Percentiles rank a stretch among this genome's conserved stretches.
Evolutionary conservation across 2,888 invertebrate genomes (phyloP).

Genomic region (Cancer borealis): DNA sequence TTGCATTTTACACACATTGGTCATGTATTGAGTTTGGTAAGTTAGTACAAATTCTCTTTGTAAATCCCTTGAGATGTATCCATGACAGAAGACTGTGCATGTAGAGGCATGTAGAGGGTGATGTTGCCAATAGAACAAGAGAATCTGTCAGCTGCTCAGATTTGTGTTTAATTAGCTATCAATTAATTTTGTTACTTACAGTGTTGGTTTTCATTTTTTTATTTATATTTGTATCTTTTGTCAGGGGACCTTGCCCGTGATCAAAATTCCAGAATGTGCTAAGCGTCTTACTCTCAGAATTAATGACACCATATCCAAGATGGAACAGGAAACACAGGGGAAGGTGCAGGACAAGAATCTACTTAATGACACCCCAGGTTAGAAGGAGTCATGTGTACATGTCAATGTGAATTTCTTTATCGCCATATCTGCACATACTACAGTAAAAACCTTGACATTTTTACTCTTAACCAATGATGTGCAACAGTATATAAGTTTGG

Average conservation of each 20-base stretch:
- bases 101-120: background rate
- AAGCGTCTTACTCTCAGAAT: background rate
- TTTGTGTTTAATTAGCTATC: background rate
- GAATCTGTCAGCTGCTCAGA: background rate
- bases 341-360: background rate
- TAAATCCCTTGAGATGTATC: background rate
- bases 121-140: too few species aligned
- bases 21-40: constrained; percentile 76
- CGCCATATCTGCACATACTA: background rate
- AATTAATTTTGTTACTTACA: background rate
- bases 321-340: background rate
- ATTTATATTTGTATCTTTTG: background rate
- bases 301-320: background rate
- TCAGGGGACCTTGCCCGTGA: background rate
- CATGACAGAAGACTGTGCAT: background rate
- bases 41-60: background rate
- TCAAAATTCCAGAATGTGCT: background rate
- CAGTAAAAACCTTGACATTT: too few species aligned
- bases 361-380: background rate
- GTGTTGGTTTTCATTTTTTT: background rate
- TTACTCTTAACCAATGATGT: too few species aligned
- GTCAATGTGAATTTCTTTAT: background rate
- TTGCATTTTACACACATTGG: constrained; percentile 74
- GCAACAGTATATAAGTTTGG: too few species aligned
- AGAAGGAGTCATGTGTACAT: background rate